phyloP scores from a whole-genome alignment of 2,113 vertebrate genomes.

The Dolichallabes microphthalmus region DNA sequence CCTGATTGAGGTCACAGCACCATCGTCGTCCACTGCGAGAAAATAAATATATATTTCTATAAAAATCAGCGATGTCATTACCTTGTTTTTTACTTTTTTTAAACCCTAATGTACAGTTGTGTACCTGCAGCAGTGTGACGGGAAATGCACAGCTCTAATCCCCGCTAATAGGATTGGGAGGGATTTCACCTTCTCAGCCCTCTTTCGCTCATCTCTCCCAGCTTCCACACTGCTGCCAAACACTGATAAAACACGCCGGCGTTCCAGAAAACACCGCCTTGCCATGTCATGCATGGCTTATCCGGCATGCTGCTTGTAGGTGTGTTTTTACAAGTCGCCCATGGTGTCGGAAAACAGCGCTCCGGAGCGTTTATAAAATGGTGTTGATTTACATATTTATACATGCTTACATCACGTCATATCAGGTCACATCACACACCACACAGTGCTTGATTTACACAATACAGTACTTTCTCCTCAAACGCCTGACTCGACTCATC shows the following conservation, averaged over 20 bases:
- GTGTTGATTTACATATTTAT: conserved; percentile 9
- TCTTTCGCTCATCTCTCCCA: conserved; percentile 64
- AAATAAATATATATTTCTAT: not conserved
- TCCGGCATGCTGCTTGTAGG: conserved; percentile 27
- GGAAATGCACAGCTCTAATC: conserved; percentile 67
- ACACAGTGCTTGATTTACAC: not conserved
- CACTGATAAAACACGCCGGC: conserved; percentile 68
- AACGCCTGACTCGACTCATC: not conserved
- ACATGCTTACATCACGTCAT: not conserved
- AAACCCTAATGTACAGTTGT: conserved; percentile 64
- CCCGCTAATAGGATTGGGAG: conserved; percentile 79
- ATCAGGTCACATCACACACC: not conserved
- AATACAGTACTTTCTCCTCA: not conserved
- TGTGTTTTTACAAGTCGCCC: conserved; percentile 4
- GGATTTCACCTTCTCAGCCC: conserved; percentile 73
- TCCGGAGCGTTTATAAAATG: not conserved
- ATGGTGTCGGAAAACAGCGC: not conserved
- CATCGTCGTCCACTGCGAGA: conserved; percentile 11
- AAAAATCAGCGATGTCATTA: conserved; percentile 56
- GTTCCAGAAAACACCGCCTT: conserved; percentile 63
- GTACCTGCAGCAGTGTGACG: conserved; percentile 70
- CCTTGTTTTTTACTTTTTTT: conserved; percentile 47
- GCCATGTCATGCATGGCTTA: not conserved
- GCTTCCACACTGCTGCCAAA: conserved; percentile 69
- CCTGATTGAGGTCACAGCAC: conserved; percentile 22